These are phyloP conservation scores for Cybosia mesomella DNA, from an alignment of 2,888 invertebrate genomes.

Conservation along the genomic window DNA sequence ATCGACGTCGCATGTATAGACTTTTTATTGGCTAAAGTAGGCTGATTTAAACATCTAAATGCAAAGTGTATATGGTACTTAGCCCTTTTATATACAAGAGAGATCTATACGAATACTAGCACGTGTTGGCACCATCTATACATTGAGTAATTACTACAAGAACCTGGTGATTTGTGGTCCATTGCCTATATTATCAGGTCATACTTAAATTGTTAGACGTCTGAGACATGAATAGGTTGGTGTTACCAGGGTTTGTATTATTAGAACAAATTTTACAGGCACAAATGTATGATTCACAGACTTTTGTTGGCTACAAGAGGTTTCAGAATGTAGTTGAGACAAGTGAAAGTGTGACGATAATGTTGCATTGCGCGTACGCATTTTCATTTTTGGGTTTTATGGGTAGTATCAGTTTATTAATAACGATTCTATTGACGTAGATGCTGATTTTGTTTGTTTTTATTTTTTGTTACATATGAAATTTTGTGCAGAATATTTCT, in stretches of 20 bases:
- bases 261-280: neutral
- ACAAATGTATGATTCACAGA: neutral
- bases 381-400: conserved; percentile 13
- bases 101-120: conserved; percentile 29
- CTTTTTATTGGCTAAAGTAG: conserved; percentile 21
- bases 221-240: neutral
- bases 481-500: too few species aligned
- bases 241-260: neutral
- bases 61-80: conserved; percentile 11
- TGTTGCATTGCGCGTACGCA: conserved; percentile 36
- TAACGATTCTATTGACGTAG: neutral
- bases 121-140: conserved; percentile 3
- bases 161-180: conserved; percentile 3
- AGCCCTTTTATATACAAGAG: conserved; percentile 31
- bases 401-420: conserved; percentile 1
- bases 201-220: neutral
- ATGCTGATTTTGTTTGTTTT: neutral
- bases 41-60: conserved; percentile 15
- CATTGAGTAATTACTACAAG: neutral
- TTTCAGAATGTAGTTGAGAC: neutral
- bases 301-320: neutral
- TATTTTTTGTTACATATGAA: neutral
- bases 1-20: neutral
- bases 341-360: neutral
- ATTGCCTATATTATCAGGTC: neutral